These are phyloP conservation scores for Chrysodeixis includens DNA, from an alignment of 2,888 invertebrate species.

Conservation along the genomic window DNA sequence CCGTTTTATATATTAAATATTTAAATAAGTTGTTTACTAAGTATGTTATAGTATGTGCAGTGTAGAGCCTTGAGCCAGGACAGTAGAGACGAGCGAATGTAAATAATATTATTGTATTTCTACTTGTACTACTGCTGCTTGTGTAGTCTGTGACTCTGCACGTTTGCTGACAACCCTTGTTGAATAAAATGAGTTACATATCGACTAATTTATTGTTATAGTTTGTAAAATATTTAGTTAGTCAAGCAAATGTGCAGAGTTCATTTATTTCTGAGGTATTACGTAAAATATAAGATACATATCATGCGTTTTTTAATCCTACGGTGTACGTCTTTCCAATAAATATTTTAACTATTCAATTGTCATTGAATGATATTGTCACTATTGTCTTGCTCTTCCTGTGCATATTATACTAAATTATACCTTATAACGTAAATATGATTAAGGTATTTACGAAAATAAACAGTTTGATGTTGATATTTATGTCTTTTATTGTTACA, in stretches of 20 bases:
- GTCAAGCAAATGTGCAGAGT: constrained; percentile 35
- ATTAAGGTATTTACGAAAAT: constrained; percentile 67
- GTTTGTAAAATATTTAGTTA: constrained; percentile 15
- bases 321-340: constrained; percentile 11
- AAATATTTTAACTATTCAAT: not conserved
- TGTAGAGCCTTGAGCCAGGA: constrained; percentile 81
- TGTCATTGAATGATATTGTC: constrained; percentile 49
- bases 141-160: constrained; percentile 40
- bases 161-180: constrained; percentile 16
- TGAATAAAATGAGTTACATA: constrained; percentile 5
- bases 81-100: constrained; percentile 64
- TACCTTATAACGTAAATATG: constrained; percentile 34
- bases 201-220: constrained; percentile 15
- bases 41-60: constrained; percentile 59
- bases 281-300: constrained; percentile 49
- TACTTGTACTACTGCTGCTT: not conserved
- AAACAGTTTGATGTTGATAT: constrained; percentile 80
- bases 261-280: constrained; percentile 31
- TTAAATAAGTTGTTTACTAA: constrained; percentile 54
- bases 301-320: constrained; percentile 47
- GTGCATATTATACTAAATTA: constrained; percentile 62
- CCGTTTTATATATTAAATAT: constrained; percentile 61
- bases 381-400: constrained; percentile 79
- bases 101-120: constrained; percentile 19
- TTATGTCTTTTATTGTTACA: constrained; percentile 28